A percentile compares a stretch with the other conserved stretches of the same genome.
phyloP scores from a whole-genome alignment of 2,113 vertebrate genomes.

The Chinchilla lanigera region DNA sequence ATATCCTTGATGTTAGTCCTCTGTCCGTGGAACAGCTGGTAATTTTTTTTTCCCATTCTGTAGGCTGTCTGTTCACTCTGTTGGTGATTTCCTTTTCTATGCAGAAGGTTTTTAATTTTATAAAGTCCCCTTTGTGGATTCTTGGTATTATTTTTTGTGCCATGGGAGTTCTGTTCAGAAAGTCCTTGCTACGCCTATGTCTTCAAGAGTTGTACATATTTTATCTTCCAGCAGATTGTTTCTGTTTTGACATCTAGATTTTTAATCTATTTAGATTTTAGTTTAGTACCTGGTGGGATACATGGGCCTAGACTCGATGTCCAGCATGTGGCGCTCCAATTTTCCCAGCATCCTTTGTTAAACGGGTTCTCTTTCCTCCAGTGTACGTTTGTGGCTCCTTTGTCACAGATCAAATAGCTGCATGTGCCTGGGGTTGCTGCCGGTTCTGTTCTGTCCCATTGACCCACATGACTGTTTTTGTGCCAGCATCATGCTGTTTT shows the following conservation, averaged over 20 bases:
- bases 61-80: neutral
- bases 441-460: neutral
- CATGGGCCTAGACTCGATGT: neutral
- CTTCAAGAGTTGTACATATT: neutral
- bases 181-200: neutral
- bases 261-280: neutral
- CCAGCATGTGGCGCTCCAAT: neutral
- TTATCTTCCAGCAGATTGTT: neutral
- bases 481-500: too few species aligned
- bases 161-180: neutral
- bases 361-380: neutral
- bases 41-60: neutral
- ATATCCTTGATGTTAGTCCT: neutral
- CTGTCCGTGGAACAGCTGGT: neutral
- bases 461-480: neutral
- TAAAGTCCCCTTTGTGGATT: neutral
- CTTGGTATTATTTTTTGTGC: neutral
- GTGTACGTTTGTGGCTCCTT: neutral
- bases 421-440: neutral
- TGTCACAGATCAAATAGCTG: neutral
- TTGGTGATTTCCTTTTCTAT: neutral
- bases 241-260: neutral
- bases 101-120: neutral
- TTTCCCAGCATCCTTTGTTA: neutral
- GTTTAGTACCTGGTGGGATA: neutral